Conservation (phyloP, 2,797 vertebrate genomes). For the Sebastes flavidus region DNA sequence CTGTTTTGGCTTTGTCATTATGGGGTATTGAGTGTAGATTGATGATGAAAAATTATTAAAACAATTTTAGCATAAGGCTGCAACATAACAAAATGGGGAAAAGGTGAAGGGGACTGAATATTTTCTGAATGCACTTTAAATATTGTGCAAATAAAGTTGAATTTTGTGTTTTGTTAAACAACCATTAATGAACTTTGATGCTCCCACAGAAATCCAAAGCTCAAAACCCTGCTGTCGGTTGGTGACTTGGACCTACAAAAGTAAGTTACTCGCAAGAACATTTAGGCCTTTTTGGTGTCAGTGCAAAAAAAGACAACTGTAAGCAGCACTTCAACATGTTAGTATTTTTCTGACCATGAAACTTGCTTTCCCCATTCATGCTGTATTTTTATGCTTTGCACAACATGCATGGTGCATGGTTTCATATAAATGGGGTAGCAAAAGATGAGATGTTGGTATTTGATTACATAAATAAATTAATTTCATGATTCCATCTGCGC, state of each 20-base stretch:
- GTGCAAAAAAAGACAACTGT: not conserved
- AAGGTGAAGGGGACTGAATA: not conserved
- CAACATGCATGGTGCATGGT: not conserved
- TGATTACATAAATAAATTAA: no score
- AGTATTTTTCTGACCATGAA: not conserved
- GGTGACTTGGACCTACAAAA: not conserved
- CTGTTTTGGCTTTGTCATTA: not conserved
- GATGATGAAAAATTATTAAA: not conserved
- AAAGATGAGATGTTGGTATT: not conserved
- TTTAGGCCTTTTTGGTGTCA: not conserved
- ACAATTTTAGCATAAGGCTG: not conserved
- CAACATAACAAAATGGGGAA: not conserved
- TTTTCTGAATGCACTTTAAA: not conserved
- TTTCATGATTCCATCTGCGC: no score
- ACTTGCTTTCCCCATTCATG: not conserved
- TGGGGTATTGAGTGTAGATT: not conserved
- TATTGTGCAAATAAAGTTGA: not conserved
- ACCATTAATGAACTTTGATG: not conserved
- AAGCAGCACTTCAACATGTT: not conserved
- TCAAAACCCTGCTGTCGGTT: not conserved
- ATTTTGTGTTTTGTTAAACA: not conserved
- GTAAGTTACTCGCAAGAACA: not conserved
- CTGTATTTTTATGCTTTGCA: not conserved
- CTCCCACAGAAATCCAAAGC: not conserved
- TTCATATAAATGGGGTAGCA: not conserved